Evolutionary conservation across 1,140 invertebrate species (phyloP).

Genomic region (Planococcus citri): DNA sequence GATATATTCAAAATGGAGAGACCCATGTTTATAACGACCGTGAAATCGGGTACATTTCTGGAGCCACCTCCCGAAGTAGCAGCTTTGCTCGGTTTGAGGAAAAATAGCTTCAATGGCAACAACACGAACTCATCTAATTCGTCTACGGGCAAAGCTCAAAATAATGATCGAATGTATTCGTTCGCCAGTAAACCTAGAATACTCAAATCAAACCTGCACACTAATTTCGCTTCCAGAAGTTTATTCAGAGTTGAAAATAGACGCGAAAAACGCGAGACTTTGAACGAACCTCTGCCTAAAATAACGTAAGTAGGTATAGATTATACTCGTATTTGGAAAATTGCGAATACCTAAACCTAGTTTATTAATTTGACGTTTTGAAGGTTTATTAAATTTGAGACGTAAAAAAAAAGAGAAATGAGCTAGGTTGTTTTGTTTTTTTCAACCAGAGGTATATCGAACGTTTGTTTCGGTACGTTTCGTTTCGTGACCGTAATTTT

Average conservation of each 20-base stretch:
- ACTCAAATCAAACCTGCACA: conserved; percentile 28
- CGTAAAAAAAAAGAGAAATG: too few relatives aligned
- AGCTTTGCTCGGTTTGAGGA: conserved; percentile 43
- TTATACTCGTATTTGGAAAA: too few relatives aligned
- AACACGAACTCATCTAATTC: conserved; percentile 21
- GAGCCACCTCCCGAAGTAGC: conserved; percentile 61
- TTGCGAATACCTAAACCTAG: too few relatives aligned
- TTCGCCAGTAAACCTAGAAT: conserved; percentile 46
- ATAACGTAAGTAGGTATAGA: neutral
- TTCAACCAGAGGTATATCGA: too few relatives aligned
- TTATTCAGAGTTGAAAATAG: neutral
- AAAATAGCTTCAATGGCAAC: conserved; percentile 26
- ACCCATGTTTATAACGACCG: conserved; percentile 54
- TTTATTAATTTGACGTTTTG: too few relatives aligned
- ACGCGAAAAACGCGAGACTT: neutral
- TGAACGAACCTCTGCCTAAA: neutral
- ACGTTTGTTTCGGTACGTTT: too few relatives aligned
- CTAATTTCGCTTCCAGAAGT: neutral
- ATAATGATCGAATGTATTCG: conserved; percentile 39
- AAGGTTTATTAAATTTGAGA: too few relatives aligned
- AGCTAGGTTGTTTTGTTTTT: too few relatives aligned
- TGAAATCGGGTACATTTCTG: conserved; percentile 60
- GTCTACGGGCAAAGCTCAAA: conserved; percentile 25
- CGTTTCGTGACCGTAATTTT: too few relatives aligned
- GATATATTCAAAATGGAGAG: conserved; percentile 14